Base-by-base conservation (phyloP, 2,888 invertebrate species). In the Habrosyne pyritoides region DNA sequence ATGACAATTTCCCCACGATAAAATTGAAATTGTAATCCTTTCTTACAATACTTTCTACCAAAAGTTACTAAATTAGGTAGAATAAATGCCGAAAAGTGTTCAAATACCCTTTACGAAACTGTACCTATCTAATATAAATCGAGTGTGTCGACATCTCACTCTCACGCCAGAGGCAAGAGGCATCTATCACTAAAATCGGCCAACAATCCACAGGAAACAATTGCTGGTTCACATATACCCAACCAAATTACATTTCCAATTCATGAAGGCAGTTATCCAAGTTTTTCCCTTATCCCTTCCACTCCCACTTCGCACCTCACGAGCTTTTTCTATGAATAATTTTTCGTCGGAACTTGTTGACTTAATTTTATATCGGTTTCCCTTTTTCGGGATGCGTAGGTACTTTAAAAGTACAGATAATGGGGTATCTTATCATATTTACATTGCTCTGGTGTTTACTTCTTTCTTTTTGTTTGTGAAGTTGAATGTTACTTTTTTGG, bases 211-310 rank as follows among this genome's bases (percentile, higher is more conserved):
- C 65, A 69, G 71, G 79, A 86, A 89, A 88, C 88, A 89, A 87
- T 87, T 84, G 87, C 75, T 75, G 70, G 64, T 67, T 68, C 82
- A 79, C 84, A 85, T 80, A 83, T 79, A 83, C 79, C 81, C 80
- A 73, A 74, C 81, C 85, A 88, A 91, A 91, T 91, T 91, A 88
- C 91, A 91, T 91, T 90, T 89, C 89, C 91, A 91, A 91, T 91
- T 91, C 91, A 91, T 91, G 91, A 91, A 88, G 85, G 81, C 84
- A 84, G 83, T 88, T 89, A 87, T 69, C 67, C 73, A 72, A 72
- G 60, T 73, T 73, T 75, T 76, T 71, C 81, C 75, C 70, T 73
- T 72, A 70, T 73, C 63, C 69, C 70, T 70, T 65, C 66, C 65
- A 59, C 64, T 57, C 61, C 55, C 67, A 60, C 58, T 73, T 70